Percentiles rank a stretch among this genome's conserved stretches.
phyloP scores from a whole-genome alignment of 2,797 vertebrate species.

The Silurus aristotelis region DNA sequence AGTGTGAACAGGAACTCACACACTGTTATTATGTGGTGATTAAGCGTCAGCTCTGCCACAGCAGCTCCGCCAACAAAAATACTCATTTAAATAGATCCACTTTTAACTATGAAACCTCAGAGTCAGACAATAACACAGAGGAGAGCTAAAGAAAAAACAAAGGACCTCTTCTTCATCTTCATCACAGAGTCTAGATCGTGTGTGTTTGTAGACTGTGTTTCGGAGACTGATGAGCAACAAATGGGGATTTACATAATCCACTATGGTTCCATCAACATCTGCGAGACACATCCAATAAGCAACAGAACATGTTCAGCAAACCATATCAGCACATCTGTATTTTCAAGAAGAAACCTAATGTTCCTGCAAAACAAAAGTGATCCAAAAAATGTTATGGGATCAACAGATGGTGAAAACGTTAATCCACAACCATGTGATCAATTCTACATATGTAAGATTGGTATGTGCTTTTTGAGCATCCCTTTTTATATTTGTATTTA shows the following conservation, averaged over 20 bases:
- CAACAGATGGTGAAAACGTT: no score
- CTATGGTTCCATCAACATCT: background rate
- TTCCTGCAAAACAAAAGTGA: no score
- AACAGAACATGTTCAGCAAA: background rate
- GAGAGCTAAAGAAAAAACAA: background rate
- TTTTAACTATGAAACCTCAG: background rate
- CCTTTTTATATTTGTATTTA: no score
- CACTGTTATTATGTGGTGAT: slow-evolving; percentile 48
- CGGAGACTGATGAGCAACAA: background rate
- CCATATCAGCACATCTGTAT: background rate
- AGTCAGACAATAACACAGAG: background rate
- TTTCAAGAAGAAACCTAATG: no score
- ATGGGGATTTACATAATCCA: background rate
- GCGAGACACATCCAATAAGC: background rate
- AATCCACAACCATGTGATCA: no score
- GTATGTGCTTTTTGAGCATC: no score
- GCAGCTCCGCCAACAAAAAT: slow-evolving; percentile 29
- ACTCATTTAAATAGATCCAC: slow-evolving; percentile 24
- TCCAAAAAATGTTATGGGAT: no score
- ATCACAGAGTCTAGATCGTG: background rate
- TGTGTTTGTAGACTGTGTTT: background rate
- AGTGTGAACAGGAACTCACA: slow-evolving; percentile 28
- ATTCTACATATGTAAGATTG: no score
- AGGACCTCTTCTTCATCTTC: background rate
- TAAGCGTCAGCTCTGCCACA: slow-evolving; percentile 15